Base-by-base conservation (phyloP, 2,888 invertebrate genomes). In the Melinaea marsaeus region DNA sequence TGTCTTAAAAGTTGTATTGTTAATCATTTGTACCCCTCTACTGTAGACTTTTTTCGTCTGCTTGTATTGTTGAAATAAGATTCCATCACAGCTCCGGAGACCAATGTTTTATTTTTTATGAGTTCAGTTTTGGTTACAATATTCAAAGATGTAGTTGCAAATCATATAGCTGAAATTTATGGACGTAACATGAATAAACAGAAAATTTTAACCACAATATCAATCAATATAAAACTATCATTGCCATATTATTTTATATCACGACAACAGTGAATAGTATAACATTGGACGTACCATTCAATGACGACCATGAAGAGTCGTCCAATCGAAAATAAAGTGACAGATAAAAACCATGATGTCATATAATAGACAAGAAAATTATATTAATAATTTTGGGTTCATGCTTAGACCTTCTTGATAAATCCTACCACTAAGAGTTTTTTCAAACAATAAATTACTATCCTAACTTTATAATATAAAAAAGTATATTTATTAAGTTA, bases 11-110 rank as follows among this genome's bases (percentile, higher is more conserved):
- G 56, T 55, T 55, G 58, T 64, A 69, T 63, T 63, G 56, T 34
- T 62, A 51, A 76, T 89, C 89, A 90, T 88, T 90, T 89, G 78
- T 89, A 89, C 58, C 88, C 88, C 71, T 89, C 89, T 67, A 83
- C 81, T 67, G 85, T 82, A 67, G 85, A 82, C 78, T 79, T 84
- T 79, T 85, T 87, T 77, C 87, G 81, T 78, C 85, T 86, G 72
- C 80, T 79, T 72, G 76, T 81, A 64, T 79, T 74, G 73, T 75
- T 80, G 75, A 79, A 82, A 78, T 83, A 77, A 75, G 83, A 80
- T 87, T 88, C 90, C 90, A 90, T 90, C 82, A 89, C 89, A 87
- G 76, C 76, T 78, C 76, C 76, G 78, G 76, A 75, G 78, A 71
- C 74, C 77, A 81, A 81, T 81, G 79, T 79, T 79, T 75, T 79